Conservation (phyloP, 2,888 invertebrate species). For the Calliphora vomitoria region DNA sequence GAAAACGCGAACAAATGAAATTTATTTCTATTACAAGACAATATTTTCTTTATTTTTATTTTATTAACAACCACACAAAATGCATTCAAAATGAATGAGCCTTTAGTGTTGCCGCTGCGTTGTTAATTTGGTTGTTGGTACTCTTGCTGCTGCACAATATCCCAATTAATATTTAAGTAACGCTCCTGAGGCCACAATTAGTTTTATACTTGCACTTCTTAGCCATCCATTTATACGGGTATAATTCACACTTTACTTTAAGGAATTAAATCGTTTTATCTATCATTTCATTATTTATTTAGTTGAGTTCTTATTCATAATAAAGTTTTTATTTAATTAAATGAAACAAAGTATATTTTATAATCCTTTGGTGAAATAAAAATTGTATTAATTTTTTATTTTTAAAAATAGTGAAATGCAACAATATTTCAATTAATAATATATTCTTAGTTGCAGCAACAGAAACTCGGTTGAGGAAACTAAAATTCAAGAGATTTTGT, state of each 20-base stretch:
- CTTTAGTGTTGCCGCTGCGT: constrained; percentile 58
- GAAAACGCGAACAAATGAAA: constrained; percentile 68
- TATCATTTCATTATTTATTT: too few species aligned
- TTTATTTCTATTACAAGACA: constrained; percentile 74
- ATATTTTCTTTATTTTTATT: constrained; percentile 1
- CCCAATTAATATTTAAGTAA: constrained; percentile 83
- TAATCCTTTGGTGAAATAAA: too few species aligned
- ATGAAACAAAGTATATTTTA: too few species aligned
- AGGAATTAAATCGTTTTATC: constrained; percentile 14
- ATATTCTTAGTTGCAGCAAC: too few species aligned
- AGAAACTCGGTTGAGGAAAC: too few species aligned
- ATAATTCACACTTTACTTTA: constrained; percentile 13
- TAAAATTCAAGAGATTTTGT: too few species aligned
- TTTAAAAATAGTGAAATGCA: too few species aligned
- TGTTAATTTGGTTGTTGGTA: constrained; percentile 29
- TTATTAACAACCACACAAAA: constrained; percentile 17
- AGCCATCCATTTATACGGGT: constrained; percentile 1
- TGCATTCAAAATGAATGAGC: constrained; percentile 47
- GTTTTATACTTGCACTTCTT: constrained; percentile 73
- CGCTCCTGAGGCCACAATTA: constrained; percentile 83
- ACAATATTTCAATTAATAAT: too few species aligned
- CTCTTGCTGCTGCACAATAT: constrained; percentile 71
- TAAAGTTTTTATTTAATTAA: too few species aligned
- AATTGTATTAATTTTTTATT: too few species aligned
- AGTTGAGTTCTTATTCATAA: too few species aligned